Base-by-base conservation (phyloP, 2,113 vertebrate species). In the Entelurus aequoreus region DNA sequence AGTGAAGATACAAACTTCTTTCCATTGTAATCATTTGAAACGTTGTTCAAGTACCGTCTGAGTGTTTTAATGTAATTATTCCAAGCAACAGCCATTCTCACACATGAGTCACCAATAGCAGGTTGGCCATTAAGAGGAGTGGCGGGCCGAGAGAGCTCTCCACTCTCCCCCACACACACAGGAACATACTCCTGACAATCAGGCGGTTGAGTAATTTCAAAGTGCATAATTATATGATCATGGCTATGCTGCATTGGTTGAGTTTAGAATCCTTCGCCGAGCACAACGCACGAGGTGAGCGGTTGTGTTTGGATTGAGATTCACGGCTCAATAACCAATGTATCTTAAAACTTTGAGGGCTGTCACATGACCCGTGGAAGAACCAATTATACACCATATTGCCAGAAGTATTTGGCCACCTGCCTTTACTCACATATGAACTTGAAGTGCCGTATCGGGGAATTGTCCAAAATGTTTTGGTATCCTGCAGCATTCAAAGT, bases 201-300 rank as follows among this genome's bases (percentile, higher is more conserved):
- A 69, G 71, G 67, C 57, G 54, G 13, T 67, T 53, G 60, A 71
- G 71, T 67, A 54, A 71, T 69, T 53, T 60, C 68, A 74, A 70
- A 83, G 82, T 75, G 68, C 35, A 76, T 85, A 83, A 85, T 86
- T 85, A 78, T 80, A 54, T 69, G 66, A 72, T 84, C 71, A 62
- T 81, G 47, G 50, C 75, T 63, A 42, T 15, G 56, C 69, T 55
- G 12, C 47, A 68, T 48, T 48, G 63, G 59, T 42, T 46, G 55
- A 42, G 9, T 42, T 57, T 16, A 4, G 40, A 57, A 42, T 19
- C 4, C n/a, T 16, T 56, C 19, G 10, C 35, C 53, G 15, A 37
- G 14, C 6, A 3, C 42, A 46, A 46, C 12, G 40, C 42, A 12
- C 10, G 5, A 5, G 10, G 42, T 12, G 42, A 12, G 42, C 10